phyloP scores from a whole-genome alignment of 1,140 invertebrate genomes.

The Apis florea region DNA sequence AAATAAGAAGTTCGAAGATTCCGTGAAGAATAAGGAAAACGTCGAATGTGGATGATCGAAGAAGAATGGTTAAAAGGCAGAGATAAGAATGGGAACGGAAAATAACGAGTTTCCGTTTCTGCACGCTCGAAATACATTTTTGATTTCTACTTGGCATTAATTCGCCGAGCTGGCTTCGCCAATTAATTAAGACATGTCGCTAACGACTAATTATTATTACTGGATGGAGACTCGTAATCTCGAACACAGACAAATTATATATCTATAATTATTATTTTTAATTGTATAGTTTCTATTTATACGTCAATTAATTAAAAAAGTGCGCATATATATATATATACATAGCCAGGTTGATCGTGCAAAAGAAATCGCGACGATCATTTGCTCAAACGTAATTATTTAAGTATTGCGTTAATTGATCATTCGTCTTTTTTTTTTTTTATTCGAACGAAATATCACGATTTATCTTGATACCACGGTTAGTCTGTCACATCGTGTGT shows the following conservation, averaged over 20 bases:
- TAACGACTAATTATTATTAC: neutral
- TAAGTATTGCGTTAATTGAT: neutral
- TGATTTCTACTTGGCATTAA: neutral
- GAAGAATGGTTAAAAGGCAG: too few relatives aligned
- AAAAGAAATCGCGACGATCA: neutral
- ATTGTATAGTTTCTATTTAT: conserved; percentile 32
- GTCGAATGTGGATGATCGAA: neutral
- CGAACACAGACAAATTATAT: neutral
- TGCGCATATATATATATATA: neutral
- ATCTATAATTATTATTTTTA: neutral
- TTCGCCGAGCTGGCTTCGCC: neutral
- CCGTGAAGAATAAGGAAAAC: neutral
- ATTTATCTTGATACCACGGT: too few relatives aligned
- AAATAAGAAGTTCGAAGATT: too few relatives aligned
- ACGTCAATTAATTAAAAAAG: conserved; percentile 12
- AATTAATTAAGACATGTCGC: neutral
- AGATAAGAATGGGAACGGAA: neutral
- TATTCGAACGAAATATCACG: too few relatives aligned
- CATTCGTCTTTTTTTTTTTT: neutral
- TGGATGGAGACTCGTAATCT: neutral
- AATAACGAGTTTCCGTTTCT: neutral
- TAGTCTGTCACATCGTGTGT: neutral
- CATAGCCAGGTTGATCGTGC: neutral
- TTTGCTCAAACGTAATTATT: conserved; percentile 25
- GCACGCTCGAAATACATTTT: neutral